Conservation (phyloP, 2,113 vertebrate genomes). For the Apaloderma vittatum region DNA sequence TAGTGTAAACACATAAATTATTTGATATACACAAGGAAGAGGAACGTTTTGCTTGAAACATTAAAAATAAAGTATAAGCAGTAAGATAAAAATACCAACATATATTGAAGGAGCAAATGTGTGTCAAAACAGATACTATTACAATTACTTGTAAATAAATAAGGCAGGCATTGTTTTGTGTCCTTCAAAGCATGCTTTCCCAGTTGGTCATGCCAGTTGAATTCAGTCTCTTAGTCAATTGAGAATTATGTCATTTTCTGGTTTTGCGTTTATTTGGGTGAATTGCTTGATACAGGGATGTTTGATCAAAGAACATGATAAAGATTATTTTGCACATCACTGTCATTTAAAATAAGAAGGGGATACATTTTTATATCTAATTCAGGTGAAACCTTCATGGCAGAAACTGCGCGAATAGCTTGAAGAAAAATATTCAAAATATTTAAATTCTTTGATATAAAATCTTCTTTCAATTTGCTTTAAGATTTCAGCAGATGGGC, state of each 20-base stretch:
- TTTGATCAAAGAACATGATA: not conserved
- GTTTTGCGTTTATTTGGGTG: slow-evolving; percentile 32
- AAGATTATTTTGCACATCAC: not conserved
- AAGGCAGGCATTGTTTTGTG: not conserved
- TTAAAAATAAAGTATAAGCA: not conserved
- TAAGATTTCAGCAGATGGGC: not conserved
- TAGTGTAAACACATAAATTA: not conserved
- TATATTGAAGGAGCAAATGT: not conserved
- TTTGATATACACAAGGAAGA: not conserved
- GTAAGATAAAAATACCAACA: not conserved
- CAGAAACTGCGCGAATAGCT: not conserved
- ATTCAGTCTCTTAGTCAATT: not conserved
- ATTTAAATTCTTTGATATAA: not conserved
- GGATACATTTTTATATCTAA: not conserved
- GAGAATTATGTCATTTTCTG: not conserved
- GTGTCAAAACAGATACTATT: not conserved
- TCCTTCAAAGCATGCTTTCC: not conserved
- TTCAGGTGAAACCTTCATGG: not conserved
- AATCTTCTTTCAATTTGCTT: not conserved
- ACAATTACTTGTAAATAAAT: not conserved
- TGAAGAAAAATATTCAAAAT: not conserved
- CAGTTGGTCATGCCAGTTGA: not conserved
- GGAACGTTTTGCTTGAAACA: not conserved
- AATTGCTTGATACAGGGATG: not conserved
- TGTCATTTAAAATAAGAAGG: not conserved